These are phyloP conservation scores for Drosophila littoralis DNA, from an alignment of 1,140 invertebrate species.

Conservation along the genomic window DNA sequence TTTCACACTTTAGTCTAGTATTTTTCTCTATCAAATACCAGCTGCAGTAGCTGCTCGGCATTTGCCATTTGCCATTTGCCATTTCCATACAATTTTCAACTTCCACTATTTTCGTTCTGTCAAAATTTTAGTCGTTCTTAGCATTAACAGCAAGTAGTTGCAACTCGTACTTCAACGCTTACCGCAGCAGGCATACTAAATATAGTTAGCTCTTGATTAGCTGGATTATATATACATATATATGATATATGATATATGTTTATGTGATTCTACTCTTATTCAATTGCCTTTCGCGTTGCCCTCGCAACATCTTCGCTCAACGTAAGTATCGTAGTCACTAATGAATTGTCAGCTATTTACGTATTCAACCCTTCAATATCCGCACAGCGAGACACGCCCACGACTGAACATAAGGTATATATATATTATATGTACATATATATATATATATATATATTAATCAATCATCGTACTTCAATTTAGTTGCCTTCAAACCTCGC, in stretches of 20 bases:
- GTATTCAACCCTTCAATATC: constrained; percentile 6
- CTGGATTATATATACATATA: not conserved
- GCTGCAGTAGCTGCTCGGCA: not conserved
- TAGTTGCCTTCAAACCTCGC: constrained; percentile 35
- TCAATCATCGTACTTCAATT: constrained; percentile 16
- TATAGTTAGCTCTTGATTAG: not conserved
- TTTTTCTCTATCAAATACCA: constrained; percentile 20
- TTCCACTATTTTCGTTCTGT: not conserved
- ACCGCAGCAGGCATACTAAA: not conserved
- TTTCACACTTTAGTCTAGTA: constrained; percentile 41
- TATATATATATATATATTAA: constrained; percentile 4
- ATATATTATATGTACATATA: not conserved
- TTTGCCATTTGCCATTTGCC: constrained; percentile 2
- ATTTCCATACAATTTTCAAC: constrained; percentile 1
- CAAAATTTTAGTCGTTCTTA: constrained; percentile 11
- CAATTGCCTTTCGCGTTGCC: constrained; percentile 5
- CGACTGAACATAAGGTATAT: constrained; percentile 2
- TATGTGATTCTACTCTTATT: not conserved
- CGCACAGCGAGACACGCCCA: constrained; percentile 7
- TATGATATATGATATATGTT: not conserved
- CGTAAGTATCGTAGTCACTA: constrained; percentile 49
- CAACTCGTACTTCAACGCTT: constrained; percentile 10
- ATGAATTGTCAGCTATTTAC: constrained; percentile 31
- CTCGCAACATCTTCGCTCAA: not conserved
- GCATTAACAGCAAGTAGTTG: constrained; percentile 18